A percentile compares a stretch with the other conserved stretches of the same genome.
These are phyloP conservation scores for Euspilapteryx auroguttella DNA, from an alignment of 2,888 invertebrate species.

Conservation along the genomic window DNA sequence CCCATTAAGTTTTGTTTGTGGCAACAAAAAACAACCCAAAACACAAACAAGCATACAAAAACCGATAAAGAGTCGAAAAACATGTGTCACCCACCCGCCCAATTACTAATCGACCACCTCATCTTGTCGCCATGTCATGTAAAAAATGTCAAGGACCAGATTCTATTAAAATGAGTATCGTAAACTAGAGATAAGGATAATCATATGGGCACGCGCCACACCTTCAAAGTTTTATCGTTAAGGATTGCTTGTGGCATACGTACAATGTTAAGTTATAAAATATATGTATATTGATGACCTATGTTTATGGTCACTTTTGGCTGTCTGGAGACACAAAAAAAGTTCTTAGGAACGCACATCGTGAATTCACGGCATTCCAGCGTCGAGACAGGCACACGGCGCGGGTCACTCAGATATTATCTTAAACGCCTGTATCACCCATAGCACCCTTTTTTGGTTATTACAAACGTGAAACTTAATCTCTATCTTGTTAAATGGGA, in stretches of 20 bases:
- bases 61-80: conserved; percentile 41
- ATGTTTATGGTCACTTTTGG: too few relatives aligned
- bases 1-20: not conserved
- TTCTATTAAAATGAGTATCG: conserved; percentile 34
- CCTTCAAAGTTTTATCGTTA: too few relatives aligned
- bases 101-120: conserved; percentile 51
- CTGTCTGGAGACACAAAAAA: not conserved
- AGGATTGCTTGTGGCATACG: too few relatives aligned
- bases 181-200: conserved; percentile 10
- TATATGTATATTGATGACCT: too few relatives aligned
- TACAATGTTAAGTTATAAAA: too few relatives aligned
- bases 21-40: conserved; percentile 1
- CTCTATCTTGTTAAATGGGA: conserved; percentile 21
- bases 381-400: conserved; percentile 30
- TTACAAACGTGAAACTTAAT: conserved; percentile 42
- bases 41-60: too few relatives aligned
- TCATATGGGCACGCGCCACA: conserved; percentile 30
- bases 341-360: conserved; percentile 27
- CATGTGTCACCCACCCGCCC: conserved; percentile 51
- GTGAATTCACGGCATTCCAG: conserved; percentile 49
- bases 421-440: conserved; percentile 59
- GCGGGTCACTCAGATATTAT: conserved; percentile 49
- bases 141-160: conserved; percentile 36
- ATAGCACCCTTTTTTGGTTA: conserved; percentile 49
- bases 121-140: conserved; percentile 34